phyloP scores from a whole-genome alignment of 2,888 invertebrate genomes.

The Drosophila eohydei region DNA sequence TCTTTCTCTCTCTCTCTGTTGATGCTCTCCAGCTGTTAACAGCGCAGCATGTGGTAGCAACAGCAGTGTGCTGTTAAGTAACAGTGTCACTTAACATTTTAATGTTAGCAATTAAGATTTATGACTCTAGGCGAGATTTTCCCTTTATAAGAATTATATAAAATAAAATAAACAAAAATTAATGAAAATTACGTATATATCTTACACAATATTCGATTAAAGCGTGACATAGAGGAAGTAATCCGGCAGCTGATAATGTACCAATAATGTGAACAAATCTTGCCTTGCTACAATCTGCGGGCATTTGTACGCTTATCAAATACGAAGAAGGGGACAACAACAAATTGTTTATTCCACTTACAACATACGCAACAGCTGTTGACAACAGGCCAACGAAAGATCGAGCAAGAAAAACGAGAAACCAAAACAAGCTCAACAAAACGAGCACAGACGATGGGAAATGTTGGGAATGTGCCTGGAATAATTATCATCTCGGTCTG shows the following conservation, averaged over 20 bases:
- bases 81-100: conserved; percentile 35
- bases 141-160: neutral
- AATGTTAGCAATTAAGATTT: conserved; percentile 8
- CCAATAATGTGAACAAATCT: conserved; percentile 8
- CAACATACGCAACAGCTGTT: conserved; percentile 66
- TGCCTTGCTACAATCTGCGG: conserved; percentile 44
- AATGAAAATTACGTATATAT: neutral
- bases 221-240: conserved; percentile 8
- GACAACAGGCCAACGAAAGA: conserved; percentile 17
- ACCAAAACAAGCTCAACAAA: conserved; percentile 50
- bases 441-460: conserved; percentile 20
- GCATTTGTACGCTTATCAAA: conserved; percentile 54
- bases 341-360: conserved; percentile 60
- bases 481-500: conserved; percentile 53
- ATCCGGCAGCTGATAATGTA: conserved; percentile 39
- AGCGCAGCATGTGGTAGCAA: conserved; percentile 58
- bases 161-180: neutral
- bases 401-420: conserved; percentile 33
- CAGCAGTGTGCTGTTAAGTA: conserved; percentile 19
- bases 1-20: neutral
- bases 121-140: neutral
- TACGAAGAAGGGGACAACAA: conserved; percentile 16
- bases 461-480: conserved; percentile 43
- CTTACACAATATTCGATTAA: conserved; percentile 27
- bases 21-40: conserved; percentile 48